Conservation (phyloP, 2,113 vertebrate species). For the Calonectris borealis region DNA sequence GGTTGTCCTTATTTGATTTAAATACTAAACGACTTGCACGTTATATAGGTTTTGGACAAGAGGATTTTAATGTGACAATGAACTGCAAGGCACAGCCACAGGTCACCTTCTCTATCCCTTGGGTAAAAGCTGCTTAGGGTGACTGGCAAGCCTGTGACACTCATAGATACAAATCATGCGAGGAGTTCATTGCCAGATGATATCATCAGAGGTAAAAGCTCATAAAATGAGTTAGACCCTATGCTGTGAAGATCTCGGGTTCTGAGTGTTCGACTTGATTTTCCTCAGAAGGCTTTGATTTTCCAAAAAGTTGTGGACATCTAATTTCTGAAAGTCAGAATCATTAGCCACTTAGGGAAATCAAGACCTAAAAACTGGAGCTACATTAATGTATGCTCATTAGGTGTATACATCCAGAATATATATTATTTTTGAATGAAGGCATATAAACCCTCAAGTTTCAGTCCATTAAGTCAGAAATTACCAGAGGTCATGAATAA, state of each 20-base stretch:
- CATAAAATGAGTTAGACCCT: background rate
- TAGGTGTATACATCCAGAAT: background rate
- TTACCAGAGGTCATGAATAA: background rate
- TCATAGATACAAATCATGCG: background rate
- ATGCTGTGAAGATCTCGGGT: background rate
- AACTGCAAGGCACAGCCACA: background rate
- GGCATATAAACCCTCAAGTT: background rate
- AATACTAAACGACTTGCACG: background rate
- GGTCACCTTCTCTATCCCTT: background rate
- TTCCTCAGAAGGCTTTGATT: background rate
- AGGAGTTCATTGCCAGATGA: background rate
- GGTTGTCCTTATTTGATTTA: background rate
- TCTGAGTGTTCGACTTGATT: background rate
- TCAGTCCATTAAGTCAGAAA: slow-evolving; percentile 30
- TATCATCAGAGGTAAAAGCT: background rate
- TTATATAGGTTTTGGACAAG: background rate
- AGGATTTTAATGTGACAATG: background rate
- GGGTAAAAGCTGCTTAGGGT: background rate
- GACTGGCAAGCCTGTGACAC: background rate
- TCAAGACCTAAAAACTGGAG: background rate
- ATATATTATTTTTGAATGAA: background rate
- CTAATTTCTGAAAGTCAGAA: background rate
- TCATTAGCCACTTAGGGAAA: background rate
- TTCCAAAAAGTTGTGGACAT: background rate
- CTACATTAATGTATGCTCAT: background rate